Conservation (phyloP, 1,140 invertebrate species). For the Intoshia linei region DNA sequence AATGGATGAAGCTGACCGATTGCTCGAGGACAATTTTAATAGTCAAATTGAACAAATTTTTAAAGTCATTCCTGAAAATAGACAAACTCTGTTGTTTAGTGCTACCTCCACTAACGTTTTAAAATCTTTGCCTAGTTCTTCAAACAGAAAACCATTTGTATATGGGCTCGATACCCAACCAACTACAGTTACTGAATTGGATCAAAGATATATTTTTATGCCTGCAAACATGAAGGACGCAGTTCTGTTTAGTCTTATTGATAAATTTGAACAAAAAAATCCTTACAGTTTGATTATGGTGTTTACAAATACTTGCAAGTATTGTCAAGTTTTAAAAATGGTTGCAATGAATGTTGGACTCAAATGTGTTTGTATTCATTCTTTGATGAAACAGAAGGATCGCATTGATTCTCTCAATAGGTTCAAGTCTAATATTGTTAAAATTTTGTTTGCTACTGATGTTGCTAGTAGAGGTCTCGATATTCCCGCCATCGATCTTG, state of each 20-base stretch:
- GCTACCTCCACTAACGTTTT: constrained; percentile 20
- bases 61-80: constrained; percentile 14
- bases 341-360: constrained; percentile 49
- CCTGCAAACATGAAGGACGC: constrained; percentile 61
- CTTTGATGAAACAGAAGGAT: constrained; percentile 27
- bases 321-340: constrained; percentile 28
- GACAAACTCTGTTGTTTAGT: constrained; percentile 23
- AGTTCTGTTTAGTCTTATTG: constrained; percentile 52
- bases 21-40: constrained; percentile 23
- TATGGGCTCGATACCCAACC: constrained; percentile 21
- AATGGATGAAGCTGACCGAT: constrained; percentile 23
- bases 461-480: constrained; percentile 23
- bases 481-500: constrained; percentile 22
- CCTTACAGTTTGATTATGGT: constrained; percentile 49
- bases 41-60: constrained; percentile 20
- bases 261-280: constrained; percentile 36
- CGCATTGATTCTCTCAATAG: constrained; percentile 15
- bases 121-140: constrained; percentile 12
- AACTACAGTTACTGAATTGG: constrained; percentile 47
- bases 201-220: constrained; percentile 58
- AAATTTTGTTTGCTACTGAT: constrained; percentile 22
- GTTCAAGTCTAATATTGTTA: constrained; percentile 21
- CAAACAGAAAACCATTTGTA: constrained; percentile 17
- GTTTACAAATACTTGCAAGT: constrained; percentile 69
- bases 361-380: constrained; percentile 36